Base-by-base conservation (phyloP, 2,888 invertebrate genomes). In the Cryptosula pallasiana region DNA sequence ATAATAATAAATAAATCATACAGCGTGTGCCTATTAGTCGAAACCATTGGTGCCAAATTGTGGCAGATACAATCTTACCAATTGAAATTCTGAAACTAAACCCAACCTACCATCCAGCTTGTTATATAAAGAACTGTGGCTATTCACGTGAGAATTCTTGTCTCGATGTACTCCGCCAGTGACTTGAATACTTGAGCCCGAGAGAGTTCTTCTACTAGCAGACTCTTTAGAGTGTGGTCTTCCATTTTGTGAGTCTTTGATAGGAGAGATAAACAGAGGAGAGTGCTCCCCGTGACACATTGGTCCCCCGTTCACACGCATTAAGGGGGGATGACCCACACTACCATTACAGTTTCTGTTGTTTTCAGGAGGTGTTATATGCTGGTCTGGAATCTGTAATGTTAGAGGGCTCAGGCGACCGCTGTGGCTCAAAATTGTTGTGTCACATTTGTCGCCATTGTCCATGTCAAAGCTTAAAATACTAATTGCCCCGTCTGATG, bases 341-440 rank as follows among this genome's bases (percentile, higher is more conserved):
- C 32, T 63, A 34, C 63, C 63, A 63, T 63, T 63, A 32, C 63
- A 63, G 63, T 63, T 63, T 25, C 2, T 27, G 9, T 63, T 63
- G 16, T 5, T 16, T 27, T 27, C 34, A 13, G 63, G 63, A 3
- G 32, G 63, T 9, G 63, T 32, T 16, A 63, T 63, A 5, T 57
- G 57, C 27, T 20, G 29, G 9, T 63, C 63, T 5, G 63, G 63
- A 13, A 63, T 63, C n/a, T 63, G 63, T 5, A 63, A 27, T 29
- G 63, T 29, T 63, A 63, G 32, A 9, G 27, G 63, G n/a, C 32
- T 32, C 29, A 27, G 27, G 20, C 25, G 9, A 9, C 32, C 32
- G 1, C n/a, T 25, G 57, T 23, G 5, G 13, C 13, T 32, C 29
- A 5, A 32, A 9, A 29, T 32, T 29, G 20, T 16, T 63, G 32